These are phyloP conservation scores for Cynocephalus volans DNA, from an alignment of 2,113 vertebrate species.

Conservation along the genomic window DNA sequence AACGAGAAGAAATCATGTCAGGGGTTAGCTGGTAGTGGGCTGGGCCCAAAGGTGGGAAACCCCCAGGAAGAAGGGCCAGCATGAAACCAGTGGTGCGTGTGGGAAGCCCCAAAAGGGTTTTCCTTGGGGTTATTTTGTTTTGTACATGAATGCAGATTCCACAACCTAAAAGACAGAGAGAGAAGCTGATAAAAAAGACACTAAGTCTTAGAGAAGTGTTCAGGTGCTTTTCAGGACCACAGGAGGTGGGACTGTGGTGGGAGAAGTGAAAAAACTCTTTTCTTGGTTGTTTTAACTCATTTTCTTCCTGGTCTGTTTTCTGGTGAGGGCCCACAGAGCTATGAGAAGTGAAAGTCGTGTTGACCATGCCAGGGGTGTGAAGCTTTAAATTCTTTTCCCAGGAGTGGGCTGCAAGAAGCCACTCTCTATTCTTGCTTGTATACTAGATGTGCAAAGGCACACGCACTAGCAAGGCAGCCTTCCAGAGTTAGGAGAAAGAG, in stretches of 20 bases:
- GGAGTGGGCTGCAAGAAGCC: neutral
- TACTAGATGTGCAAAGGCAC: neutral
- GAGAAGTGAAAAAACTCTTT: neutral
- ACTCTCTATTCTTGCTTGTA: neutral
- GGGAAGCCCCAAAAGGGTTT: neutral
- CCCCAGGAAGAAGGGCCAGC: neutral
- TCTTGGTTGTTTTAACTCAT: neutral
- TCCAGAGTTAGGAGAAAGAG: neutral
- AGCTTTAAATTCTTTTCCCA: neutral
- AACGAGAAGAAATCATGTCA: neutral
- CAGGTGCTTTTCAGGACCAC: neutral
- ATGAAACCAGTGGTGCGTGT: neutral
- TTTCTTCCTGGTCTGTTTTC: neutral
- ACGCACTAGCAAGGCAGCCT: neutral
- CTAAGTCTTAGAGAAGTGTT: conserved; percentile 6
- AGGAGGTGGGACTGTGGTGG: neutral
- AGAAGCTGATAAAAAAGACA: neutral
- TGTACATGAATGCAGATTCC: neutral
- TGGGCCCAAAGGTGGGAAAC: neutral
- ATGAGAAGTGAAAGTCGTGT: neutral
- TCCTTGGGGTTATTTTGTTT: neutral
- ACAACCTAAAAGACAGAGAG: neutral
- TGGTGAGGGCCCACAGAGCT: neutral
- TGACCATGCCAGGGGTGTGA: neutral
- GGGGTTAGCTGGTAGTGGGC: neutral